Conservation (phyloP, 1,140 invertebrate species). For the Vanessa atalanta region DNA sequence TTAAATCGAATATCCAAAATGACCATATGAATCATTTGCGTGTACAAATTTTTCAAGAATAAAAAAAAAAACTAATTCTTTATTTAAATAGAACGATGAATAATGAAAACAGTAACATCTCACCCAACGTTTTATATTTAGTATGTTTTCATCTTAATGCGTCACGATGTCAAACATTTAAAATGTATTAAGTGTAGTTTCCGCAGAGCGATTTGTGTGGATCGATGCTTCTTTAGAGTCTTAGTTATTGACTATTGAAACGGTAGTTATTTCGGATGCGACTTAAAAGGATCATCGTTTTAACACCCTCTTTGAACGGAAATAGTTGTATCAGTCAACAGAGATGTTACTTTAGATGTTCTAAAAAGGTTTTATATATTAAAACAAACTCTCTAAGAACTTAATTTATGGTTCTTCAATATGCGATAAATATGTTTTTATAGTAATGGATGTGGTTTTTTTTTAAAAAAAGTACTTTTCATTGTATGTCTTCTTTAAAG, state of each 20-base stretch:
- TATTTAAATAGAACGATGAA: no score
- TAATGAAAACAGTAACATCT: no score
- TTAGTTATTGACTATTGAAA: slow-evolving; percentile 41
- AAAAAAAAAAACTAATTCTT: no score
- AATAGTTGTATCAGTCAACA: slow-evolving; percentile 40
- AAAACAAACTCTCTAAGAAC: slow-evolving; percentile 7
- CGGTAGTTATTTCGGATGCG: slow-evolving; percentile 37
- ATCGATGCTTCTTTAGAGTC: slow-evolving; percentile 41
- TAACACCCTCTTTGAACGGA: slow-evolving; percentile 34
- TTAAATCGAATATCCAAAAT: no score
- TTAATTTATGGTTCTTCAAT: neutral
- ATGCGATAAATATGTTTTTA: neutral
- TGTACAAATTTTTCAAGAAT: no score
- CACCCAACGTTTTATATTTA: neutral
- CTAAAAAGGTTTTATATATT: slow-evolving; percentile 4
- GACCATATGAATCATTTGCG: no score
- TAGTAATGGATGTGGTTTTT: no score
- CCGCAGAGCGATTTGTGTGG: slow-evolving; percentile 40
- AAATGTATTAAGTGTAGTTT: slow-evolving; percentile 29
- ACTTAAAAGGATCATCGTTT: slow-evolving; percentile 43
- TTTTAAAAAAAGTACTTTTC: no score
- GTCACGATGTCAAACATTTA: slow-evolving; percentile 28
- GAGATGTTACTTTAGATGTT: slow-evolving; percentile 20
- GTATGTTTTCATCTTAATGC: slow-evolving; percentile 23
- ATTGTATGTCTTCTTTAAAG: no score